phyloP scores from a whole-genome alignment of 2,888 invertebrate genomes.

The Scaptomyza cyrtandrae region DNA sequence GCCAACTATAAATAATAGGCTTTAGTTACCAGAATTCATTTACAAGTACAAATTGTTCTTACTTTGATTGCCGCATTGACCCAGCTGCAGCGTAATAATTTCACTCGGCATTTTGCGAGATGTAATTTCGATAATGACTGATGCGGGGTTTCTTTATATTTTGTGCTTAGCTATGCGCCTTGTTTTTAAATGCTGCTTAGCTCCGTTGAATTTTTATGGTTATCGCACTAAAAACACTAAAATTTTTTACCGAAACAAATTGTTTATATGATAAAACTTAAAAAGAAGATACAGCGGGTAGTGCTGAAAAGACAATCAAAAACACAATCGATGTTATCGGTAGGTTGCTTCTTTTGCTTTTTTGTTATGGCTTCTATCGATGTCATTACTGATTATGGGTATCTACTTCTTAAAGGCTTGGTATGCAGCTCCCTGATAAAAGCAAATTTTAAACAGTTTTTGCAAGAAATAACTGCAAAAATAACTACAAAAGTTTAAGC shows the following conservation, averaged over 20 bases:
- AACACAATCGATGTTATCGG: constrained; percentile 6
- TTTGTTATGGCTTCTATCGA: constrained; percentile 4
- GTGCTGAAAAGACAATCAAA: constrained; percentile 40
- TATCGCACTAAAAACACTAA: constrained; percentile 13
- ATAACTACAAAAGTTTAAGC: no score
- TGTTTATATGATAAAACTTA: constrained; percentile 50
- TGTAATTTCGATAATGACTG: constrained; percentile 15
- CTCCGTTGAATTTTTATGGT: constrained; percentile 30
- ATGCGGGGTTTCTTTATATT: constrained; percentile 4
- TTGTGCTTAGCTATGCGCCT: constrained; percentile 10
- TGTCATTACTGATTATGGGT: background rate
- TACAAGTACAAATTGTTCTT: constrained; percentile 82
- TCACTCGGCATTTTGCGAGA: constrained; percentile 93
- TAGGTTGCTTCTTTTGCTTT: background rate
- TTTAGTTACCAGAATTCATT: background rate
- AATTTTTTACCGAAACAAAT: constrained; percentile 15
- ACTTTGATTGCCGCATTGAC: constrained; percentile 99
- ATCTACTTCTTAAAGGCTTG: background rate
- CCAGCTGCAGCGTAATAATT: constrained; percentile 99
- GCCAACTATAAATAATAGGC: constrained; percentile 87
- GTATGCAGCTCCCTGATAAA: background rate
- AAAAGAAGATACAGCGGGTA: constrained; percentile 59
- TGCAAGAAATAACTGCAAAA: no score
- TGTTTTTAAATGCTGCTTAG: background rate
- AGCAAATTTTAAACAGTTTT: background rate